Percentiles rank a stretch among this genome's conserved stretches.
Evolutionary conservation across 2,113 vertebrate species (phyloP).

Genomic region (Mixornis gularis): DNA sequence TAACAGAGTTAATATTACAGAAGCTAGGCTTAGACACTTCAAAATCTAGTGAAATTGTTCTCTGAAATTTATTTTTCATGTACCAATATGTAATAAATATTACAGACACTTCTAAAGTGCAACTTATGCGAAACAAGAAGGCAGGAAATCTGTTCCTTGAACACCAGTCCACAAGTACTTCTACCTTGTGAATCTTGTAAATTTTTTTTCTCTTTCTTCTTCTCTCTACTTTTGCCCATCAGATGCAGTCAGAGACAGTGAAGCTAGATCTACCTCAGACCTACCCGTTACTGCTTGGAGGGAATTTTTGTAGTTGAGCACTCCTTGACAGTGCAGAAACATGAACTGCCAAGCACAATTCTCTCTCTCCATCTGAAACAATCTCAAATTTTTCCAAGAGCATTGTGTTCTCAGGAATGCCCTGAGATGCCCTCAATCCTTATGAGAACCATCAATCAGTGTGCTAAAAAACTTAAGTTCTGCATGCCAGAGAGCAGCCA

Average conservation of each 20-base stretch:
- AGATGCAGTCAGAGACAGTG: neutral
- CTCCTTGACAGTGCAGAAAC: neutral
- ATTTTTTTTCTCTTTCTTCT: neutral
- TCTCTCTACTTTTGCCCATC: neutral
- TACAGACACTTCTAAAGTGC: neutral
- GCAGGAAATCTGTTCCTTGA: neutral
- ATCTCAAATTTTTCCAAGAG: neutral
- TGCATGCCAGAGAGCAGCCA: neutral
- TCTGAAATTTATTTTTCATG: neutral
- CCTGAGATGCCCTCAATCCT: neutral
- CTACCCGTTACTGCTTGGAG: neutral
- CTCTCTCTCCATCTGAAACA: neutral
- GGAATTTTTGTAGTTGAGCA: neutral
- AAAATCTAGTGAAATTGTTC: neutral
- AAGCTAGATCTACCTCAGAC: neutral
- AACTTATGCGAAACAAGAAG: neutral
- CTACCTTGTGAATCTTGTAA: neutral
- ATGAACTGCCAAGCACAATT: neutral
- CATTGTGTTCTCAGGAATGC: neutral
- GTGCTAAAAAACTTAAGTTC: neutral
- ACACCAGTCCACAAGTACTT: neutral
- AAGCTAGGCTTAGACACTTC: neutral
- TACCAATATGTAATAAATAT: neutral
- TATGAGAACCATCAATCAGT: neutral
- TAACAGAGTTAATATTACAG: neutral